These are phyloP conservation scores for Halcyon malimbica DNA, from an alignment of 2,113 vertebrate species.

Conservation along the genomic window DNA sequence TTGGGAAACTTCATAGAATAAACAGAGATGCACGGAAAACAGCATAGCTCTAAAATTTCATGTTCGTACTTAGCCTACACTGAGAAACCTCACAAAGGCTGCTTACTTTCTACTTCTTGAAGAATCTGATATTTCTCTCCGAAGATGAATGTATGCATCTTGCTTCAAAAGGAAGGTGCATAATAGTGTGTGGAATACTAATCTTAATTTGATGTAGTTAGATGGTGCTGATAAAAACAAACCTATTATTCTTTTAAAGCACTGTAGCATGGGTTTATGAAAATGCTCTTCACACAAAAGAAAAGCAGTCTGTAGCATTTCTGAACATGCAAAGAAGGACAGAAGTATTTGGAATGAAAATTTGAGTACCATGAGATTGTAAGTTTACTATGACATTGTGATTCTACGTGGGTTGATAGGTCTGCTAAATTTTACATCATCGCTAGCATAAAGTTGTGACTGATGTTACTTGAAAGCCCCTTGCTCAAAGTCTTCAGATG, in stretches of 20 bases:
- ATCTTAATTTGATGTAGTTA: not conserved
- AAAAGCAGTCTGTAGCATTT: not conserved
- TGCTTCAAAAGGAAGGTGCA: not conserved
- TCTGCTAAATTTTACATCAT: not conserved
- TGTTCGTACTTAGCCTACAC: not conserved
- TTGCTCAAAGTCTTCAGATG: not conserved
- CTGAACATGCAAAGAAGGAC: not conserved
- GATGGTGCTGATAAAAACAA: not conserved
- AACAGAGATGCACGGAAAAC: not conserved
- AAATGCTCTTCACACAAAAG: not conserved
- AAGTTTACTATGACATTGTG: not conserved
- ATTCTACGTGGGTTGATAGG: not conserved
- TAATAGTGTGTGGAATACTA: not conserved
- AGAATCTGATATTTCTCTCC: not conserved
- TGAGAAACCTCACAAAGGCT: not conserved
- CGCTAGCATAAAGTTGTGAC: not conserved
- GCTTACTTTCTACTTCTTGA: not conserved
- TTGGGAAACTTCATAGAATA: not conserved
- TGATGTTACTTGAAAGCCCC: not conserved
- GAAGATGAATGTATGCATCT: not conserved
- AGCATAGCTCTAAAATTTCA: not conserved
- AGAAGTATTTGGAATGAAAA: not conserved
- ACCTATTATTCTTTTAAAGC: not conserved
- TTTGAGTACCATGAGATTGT: not conserved
- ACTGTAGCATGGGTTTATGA: not conserved